Percentiles rank a stretch among this genome's conserved stretches.
Evolutionary conservation across 2,113 vertebrate species (phyloP).

Genomic region (Aegithalos caudatus): DNA sequence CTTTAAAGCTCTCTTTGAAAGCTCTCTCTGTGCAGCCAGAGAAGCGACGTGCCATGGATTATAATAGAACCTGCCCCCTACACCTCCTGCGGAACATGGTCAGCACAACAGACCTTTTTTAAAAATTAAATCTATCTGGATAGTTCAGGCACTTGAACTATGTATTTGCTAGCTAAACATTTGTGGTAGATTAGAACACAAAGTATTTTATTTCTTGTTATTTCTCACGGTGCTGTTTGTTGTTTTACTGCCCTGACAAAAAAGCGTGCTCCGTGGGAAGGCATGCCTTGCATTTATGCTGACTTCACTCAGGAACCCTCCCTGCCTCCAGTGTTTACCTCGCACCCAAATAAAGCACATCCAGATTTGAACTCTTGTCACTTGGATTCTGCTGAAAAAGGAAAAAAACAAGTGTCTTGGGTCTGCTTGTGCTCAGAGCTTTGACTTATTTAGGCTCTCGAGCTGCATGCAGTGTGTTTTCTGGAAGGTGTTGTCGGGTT

Average conservation of each 20-base stretch:
- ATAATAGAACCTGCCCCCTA: background rate
- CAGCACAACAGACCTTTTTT: background rate
- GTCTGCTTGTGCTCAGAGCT: background rate
- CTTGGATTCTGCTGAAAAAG: background rate
- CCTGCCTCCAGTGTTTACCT: conserved; percentile 50
- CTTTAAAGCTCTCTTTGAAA: background rate
- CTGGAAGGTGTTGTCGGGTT: background rate
- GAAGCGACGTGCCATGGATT: background rate
- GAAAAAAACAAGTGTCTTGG: background rate
- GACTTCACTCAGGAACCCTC: conserved; percentile 55
- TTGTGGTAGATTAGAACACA: conserved; percentile 1
- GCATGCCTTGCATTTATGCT: conserved; percentile 52
- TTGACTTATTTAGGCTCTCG: background rate
- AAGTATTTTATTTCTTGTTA: conserved; percentile 50
- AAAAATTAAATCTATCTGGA: conserved; percentile 31
- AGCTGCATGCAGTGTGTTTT: background rate
- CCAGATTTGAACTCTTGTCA: conserved; percentile 61
- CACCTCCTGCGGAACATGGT: background rate
- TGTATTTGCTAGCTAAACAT: conserved; percentile 58
- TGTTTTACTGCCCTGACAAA: conserved; percentile 13
- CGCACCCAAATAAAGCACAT: conserved; percentile 10
- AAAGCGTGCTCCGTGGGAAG: conserved; percentile 26
- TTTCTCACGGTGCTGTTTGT: conserved; percentile 45
- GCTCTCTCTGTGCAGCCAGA: background rate
- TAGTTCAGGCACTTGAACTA: conserved; percentile 1